These are phyloP conservation scores for Drosophila asahinai DNA, from an alignment of 1,140 invertebrate species.

Conservation along the genomic window DNA sequence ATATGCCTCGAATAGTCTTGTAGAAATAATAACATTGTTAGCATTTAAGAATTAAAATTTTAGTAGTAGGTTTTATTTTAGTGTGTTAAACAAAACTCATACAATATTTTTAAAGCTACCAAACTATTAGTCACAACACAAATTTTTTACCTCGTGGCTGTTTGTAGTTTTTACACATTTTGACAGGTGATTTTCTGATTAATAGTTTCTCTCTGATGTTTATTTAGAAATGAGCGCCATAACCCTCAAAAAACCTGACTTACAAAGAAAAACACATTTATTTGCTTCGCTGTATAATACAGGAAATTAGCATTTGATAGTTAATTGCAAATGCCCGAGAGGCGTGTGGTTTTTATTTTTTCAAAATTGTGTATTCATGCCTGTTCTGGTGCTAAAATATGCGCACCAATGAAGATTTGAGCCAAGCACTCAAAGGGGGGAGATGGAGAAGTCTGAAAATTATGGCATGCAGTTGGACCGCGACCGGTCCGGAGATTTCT, in stretches of 20 bases:
- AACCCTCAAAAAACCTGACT: slow-evolving; percentile 44
- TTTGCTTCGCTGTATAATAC: slow-evolving; percentile 39
- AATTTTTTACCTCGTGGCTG: slow-evolving; percentile 28
- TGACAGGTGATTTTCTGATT: slow-evolving; percentile 54
- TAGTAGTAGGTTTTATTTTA: neutral
- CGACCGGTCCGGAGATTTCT: slow-evolving; percentile 31
- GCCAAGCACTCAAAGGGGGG: slow-evolving; percentile 11
- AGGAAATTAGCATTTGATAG: slow-evolving; percentile 64
- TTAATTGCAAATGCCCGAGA: slow-evolving; percentile 42
- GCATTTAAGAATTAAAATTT: no score
- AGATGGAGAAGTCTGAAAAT: slow-evolving; percentile 18
- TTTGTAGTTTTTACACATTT: slow-evolving; percentile 28
- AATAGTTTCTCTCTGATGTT: slow-evolving; percentile 36
- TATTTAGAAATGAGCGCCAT: slow-evolving; percentile 34
- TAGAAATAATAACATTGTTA: no score
- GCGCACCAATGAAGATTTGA: slow-evolving; percentile 51
- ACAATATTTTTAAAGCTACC: neutral
- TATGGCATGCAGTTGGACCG: slow-evolving; percentile 36
- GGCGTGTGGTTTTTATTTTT: slow-evolving; percentile 13
- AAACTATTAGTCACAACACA: slow-evolving; percentile 30
- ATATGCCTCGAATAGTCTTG: no score
- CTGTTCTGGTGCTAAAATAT: slow-evolving; percentile 45
- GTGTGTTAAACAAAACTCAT: neutral
- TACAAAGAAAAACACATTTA: slow-evolving; percentile 43
- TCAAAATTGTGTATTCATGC: slow-evolving; percentile 8